Evolutionary conservation across 2,797 vertebrate genomes (phyloP).

Genomic region (Scarus forsteni): DNA sequence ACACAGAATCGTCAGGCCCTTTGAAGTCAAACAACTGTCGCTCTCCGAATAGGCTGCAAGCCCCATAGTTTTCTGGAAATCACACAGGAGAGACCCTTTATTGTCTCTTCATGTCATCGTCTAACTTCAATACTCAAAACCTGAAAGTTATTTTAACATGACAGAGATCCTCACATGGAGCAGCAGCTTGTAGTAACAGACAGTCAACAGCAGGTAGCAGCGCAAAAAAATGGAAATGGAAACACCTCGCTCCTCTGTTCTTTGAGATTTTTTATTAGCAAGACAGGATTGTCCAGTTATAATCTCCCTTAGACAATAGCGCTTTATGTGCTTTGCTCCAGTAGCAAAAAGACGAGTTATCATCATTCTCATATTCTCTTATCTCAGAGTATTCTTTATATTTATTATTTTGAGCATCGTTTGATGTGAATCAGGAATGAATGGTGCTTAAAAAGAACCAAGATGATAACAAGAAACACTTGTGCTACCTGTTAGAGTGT

Average conservation of each 20-base stretch:
- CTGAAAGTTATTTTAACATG: constrained; percentile 34
- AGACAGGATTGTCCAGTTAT: constrained; percentile 55
- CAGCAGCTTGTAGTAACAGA: constrained; percentile 72
- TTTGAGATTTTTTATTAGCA: constrained; percentile 48
- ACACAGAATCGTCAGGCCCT: constrained; percentile 60
- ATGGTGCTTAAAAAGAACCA: constrained; percentile 39
- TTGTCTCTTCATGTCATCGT: constrained; percentile 67
- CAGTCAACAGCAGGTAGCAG: constrained; percentile 77
- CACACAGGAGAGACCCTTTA: constrained; percentile 57
- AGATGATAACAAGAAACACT: constrained; percentile 46
- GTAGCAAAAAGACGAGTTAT: constrained; percentile 39
- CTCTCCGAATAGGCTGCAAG: constrained; percentile 45
- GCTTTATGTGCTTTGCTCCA: constrained; percentile 37
- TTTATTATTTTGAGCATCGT: constrained; percentile 1
- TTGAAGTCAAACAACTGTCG: constrained; percentile 68
- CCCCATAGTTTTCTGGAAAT: constrained; percentile 59
- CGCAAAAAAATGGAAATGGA: constrained; percentile 59
- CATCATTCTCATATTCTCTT: constrained; percentile 17
- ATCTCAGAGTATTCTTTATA: constrained; percentile 4
- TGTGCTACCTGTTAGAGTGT: constrained; percentile 73
- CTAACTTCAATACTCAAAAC: constrained; percentile 59
- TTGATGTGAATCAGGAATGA: constrained; percentile 25
- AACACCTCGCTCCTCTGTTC: constrained; percentile 37
- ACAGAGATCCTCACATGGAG: constrained; percentile 48
- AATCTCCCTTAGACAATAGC: constrained; percentile 40